Percentiles rank a stretch among this genome's conserved stretches.
phyloP scores from a whole-genome alignment of 92 coral and sea anemone species.

The Meandrina meandrites region DNA sequence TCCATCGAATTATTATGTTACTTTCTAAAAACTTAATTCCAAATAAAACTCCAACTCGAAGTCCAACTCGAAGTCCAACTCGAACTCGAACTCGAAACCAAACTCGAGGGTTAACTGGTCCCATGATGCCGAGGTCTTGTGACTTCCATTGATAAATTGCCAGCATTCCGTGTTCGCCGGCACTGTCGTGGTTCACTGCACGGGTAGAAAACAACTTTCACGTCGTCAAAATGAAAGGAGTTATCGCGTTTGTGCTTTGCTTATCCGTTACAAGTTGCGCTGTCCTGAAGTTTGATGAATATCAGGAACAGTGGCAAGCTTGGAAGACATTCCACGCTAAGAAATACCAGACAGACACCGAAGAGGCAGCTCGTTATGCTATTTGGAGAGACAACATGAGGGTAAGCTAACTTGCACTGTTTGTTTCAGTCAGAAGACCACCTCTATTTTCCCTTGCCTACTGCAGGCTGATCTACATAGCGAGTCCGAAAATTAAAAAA shows the following conservation, averaged over 20 bases:
- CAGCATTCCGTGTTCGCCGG: neutral
- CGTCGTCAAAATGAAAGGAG: neutral
- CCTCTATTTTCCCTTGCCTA: no score
- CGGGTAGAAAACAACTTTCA: neutral
- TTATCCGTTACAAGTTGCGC: slow-evolving; percentile 49
- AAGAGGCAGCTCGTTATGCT: slow-evolving; percentile 72
- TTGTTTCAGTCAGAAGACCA: no score
- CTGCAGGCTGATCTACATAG: no score
- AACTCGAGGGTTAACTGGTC: no score
- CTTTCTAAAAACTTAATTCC: no score
- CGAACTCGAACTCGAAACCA: no score
- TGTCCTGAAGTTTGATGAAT: slow-evolving; percentile 60
- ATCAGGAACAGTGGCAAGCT: slow-evolving; percentile 70
- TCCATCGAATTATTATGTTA: no score
- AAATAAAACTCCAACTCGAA: no score
- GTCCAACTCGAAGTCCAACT: no score
- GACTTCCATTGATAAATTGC: slow-evolving; percentile 18
- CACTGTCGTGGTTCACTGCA: neutral
- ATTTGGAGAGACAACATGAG: slow-evolving; percentile 84
- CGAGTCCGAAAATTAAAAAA: no score
- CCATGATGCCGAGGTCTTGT: slow-evolving; percentile 10
- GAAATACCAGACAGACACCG: slow-evolving; percentile 61
- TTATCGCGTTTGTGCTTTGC: slow-evolving; percentile 18
- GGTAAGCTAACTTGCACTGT: slow-evolving; percentile 55
- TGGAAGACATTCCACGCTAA: slow-evolving; percentile 83